Base-by-base conservation (phyloP, 1,140 invertebrate species). In the Tribolium madens region DNA sequence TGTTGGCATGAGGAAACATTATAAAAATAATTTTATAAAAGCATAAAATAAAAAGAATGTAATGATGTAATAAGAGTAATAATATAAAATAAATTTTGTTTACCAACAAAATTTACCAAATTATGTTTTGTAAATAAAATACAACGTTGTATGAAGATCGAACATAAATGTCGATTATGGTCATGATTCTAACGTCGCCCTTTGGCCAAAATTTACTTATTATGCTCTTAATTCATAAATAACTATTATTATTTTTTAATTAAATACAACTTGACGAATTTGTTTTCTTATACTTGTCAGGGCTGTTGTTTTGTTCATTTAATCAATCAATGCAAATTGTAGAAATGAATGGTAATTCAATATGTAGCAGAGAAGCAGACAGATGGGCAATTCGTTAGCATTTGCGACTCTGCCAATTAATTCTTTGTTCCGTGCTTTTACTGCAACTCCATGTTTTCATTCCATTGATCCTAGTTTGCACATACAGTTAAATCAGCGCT, bases 301-400 rank as follows among this genome's bases (percentile, higher is more conserved):
- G 52, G 12, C 57, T 33, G 10, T 76, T 70, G 48, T 70, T 70
- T 18, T 47, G 47, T 70, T 42, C 15, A 75, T 36, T 68, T 68
- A 48, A 68, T 69, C 74, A 76, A 70, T 76, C 74, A 70, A 13
- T 1, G 10, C 57, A 26, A 53, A 53, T 76, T 76, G 74, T 48
- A 70, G 74, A 50, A 76, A 76, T 52, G 60, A 26, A 50, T 52
- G 50, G 74, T 76, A 76, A 76, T 76, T 76, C 60, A 70, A 70
- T 76, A 50, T 76, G 42, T 52, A 53, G 42, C 64, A 69, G 74
- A 76, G 60, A 33, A 50, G 68, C 68, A 52, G 64, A 70, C 60
- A 69, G 68, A 76, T 69, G 60, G 68, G 60, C 68, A 69, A 76
- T 69, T 76, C 74, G 74, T 76, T 76, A 76, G 74, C 74, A 53